phyloP scores from a whole-genome alignment of 2,888 invertebrate species.

The Apamea epomidion region DNA sequence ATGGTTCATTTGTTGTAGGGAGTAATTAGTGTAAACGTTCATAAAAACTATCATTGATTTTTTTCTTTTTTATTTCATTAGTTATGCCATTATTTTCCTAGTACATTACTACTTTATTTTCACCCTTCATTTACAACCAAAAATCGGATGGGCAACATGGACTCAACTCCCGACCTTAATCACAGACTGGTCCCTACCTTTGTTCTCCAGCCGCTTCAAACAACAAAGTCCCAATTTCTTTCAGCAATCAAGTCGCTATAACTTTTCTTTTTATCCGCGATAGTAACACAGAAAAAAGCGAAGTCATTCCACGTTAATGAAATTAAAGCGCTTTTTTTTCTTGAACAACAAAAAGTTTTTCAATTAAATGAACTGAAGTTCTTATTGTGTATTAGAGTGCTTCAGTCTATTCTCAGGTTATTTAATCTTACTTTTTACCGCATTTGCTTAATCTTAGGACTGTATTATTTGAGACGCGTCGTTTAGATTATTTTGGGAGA shows the following conservation, averaged over 20 bases:
- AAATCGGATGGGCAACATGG: background rate
- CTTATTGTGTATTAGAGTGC: constrained; percentile 65
- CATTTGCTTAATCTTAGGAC: constrained; percentile 50
- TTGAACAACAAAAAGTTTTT: constrained; percentile 76
- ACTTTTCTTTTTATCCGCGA: constrained; percentile 64
- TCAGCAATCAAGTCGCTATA: constrained; percentile 63
- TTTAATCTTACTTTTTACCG: constrained; percentile 58
- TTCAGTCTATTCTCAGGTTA: constrained; percentile 55
- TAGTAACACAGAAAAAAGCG: constrained; percentile 68
- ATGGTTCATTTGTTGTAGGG: no score
- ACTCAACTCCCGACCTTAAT: no score
- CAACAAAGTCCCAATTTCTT: constrained; percentile 47
- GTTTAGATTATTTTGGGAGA: constrained; percentile 18
- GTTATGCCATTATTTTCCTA: no score
- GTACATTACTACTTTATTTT: background rate
- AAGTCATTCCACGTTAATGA: constrained; percentile 78
- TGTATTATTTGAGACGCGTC: constrained; percentile 24
- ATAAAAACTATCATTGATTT: background rate
- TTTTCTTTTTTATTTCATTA: no score
- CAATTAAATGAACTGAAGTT: constrained; percentile 77
- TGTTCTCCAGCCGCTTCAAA: constrained; percentile 29
- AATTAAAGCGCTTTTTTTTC: constrained; percentile 76
- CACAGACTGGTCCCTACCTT: background rate
- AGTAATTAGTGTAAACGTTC: background rate
- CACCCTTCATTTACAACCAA: background rate